These are phyloP conservation scores for Ichneumoninae sp. DNA, from an alignment of 2,888 invertebrate species.

Conservation along the genomic window DNA sequence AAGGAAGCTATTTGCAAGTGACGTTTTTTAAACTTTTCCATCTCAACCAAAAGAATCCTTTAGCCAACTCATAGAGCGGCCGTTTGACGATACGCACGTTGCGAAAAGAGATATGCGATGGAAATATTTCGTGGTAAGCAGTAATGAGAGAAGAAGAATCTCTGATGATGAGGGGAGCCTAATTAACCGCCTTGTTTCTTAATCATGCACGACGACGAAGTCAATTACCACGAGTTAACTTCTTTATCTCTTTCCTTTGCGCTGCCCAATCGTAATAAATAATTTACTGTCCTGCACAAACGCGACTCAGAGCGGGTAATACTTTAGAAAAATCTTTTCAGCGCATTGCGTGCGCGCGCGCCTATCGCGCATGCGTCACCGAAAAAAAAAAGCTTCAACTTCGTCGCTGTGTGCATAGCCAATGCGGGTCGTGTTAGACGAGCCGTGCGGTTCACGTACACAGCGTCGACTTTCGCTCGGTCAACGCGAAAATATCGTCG, in stretches of 20 bases:
- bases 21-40: too few species aligned
- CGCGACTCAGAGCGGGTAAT: constrained; percentile 44
- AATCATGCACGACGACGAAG: neutral
- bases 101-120: neutral
- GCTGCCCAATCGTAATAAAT: constrained; percentile 28
- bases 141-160: neutral
- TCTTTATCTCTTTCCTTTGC: constrained; percentile 17
- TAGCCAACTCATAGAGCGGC: too few species aligned
- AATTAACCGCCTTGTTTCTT: neutral
- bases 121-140: too few species aligned
- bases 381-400: neutral
- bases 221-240: constrained; percentile 8
- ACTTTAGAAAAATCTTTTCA: constrained; percentile 30
- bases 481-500: constrained; percentile 64
- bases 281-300: constrained; percentile 44
- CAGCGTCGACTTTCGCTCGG: constrained; percentile 61
- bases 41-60: too few species aligned
- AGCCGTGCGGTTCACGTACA: constrained; percentile 2
- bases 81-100: neutral
- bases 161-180: neutral
- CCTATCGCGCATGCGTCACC: neutral
- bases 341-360: neutral
- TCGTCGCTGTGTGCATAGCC: neutral
- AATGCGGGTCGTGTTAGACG: constrained; percentile 23
- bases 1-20: too few species aligned